Conservation (phyloP, 2,113 vertebrate species). For the Passer montanus region DNA sequence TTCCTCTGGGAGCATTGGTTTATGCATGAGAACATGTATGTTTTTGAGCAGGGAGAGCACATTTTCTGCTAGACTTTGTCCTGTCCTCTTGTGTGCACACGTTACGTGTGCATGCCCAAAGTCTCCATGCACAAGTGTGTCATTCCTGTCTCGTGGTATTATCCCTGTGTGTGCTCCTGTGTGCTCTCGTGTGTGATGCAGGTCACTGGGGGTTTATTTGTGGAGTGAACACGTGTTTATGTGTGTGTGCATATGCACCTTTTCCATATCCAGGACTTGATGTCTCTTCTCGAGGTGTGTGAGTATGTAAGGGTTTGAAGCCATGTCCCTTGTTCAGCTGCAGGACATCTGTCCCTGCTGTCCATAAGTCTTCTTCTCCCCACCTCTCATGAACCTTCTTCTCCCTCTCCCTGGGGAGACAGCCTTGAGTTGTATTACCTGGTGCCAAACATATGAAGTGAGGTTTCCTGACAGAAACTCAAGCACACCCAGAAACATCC, state of each 20-base stretch:
- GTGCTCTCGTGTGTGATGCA: neutral
- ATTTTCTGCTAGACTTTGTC: neutral
- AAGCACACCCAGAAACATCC: neutral
- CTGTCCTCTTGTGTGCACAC: neutral
- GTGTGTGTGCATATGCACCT: neutral
- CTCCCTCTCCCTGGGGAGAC: neutral
- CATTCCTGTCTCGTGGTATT: neutral
- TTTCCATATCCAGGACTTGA: neutral
- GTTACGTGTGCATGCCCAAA: accelerated
- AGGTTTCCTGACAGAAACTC: neutral
- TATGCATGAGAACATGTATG: conserved; percentile 3
- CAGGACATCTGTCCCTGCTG: neutral
- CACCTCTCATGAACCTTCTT: neutral
- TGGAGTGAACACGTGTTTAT: neutral
- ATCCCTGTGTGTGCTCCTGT: neutral
- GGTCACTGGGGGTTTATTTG: neutral
- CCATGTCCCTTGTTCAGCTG: neutral
- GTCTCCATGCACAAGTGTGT: accelerated
- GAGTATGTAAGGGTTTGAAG: neutral
- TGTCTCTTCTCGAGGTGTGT: neutral
- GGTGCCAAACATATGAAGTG: neutral
- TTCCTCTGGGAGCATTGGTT: neutral
- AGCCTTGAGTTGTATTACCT: neutral
- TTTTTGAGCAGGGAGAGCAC: neutral
- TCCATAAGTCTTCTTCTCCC: neutral